Conservation (phyloP, 2,888 invertebrate genomes). For the Psylliodes chrysocephalus region DNA sequence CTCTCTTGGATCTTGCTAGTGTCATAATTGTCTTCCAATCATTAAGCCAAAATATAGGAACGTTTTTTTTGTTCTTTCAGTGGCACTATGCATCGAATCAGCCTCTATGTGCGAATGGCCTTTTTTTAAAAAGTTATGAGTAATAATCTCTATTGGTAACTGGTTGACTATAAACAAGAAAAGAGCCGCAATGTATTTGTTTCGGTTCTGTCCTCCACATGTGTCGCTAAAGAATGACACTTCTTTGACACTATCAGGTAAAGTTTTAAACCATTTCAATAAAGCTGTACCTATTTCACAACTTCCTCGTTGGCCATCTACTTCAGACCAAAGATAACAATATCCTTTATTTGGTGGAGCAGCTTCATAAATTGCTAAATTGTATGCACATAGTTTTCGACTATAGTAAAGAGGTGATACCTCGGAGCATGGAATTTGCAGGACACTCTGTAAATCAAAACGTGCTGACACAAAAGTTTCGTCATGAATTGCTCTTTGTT, state of each 20-base stretch:
- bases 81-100: conserved; percentile 38
- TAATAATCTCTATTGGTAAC: neutral
- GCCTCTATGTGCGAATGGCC: conserved; percentile 28
- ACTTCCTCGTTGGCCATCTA: conserved; percentile 36
- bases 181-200: too few relatives aligned
- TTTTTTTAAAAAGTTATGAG: conserved; percentile 19
- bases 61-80: conserved; percentile 43
- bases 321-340: conserved; percentile 32
- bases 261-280: conserved; percentile 31
- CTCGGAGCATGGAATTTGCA: conserved; percentile 50
- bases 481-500: conserved; percentile 18
- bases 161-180: neutral
- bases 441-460: conserved; percentile 52
- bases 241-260: conserved; percentile 6
- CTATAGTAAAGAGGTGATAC: conserved; percentile 51
- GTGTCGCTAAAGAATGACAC: neutral
- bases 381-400: conserved; percentile 28
- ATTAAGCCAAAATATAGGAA: neutral
- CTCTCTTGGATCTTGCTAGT: neutral
- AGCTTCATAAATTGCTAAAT: too few relatives aligned
- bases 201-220: too few relatives aligned
- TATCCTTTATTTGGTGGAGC: conserved; percentile 47
- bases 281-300: conserved; percentile 53
- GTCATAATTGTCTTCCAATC: too few relatives aligned
- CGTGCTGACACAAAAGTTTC: conserved; percentile 39